Percentiles rank a stretch among this genome's conserved stretches.
Evolutionary conservation across 2,888 invertebrate species (phyloP).

Genomic region (Aspidapion aeneum): DNA sequence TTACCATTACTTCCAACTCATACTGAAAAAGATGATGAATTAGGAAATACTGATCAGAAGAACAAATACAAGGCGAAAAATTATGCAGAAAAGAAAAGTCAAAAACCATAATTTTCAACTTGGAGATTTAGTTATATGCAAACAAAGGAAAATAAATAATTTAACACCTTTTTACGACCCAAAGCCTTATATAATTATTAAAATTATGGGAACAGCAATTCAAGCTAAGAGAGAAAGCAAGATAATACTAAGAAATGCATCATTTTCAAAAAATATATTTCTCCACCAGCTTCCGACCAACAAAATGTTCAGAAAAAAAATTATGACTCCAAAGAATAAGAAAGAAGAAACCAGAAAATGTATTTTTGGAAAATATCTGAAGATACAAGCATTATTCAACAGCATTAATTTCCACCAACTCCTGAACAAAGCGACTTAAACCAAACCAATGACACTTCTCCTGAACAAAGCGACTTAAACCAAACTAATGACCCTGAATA

Average conservation of each 20-base stretch:
- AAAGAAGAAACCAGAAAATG: too few relatives aligned
- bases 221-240: conserved; percentile 2
- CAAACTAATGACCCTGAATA: too few relatives aligned
- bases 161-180: conserved; percentile 9
- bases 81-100: background rate
- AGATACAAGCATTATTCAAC: too few relatives aligned
- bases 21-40: background rate
- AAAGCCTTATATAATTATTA: conserved; percentile 10
- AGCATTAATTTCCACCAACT: too few relatives aligned
- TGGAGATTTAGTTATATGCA: conserved; percentile 13
- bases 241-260: background rate
- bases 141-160: conserved; percentile 6
- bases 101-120: conserved; percentile 10
- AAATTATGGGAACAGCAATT: conserved; percentile 7
- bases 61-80: background rate
- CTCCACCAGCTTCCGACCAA: too few relatives aligned
- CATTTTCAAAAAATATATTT: conserved; percentile 11
- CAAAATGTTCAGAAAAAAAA: too few relatives aligned
- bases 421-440: too few relatives aligned
- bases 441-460: too few relatives aligned
- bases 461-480: too few relatives aligned
- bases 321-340: too few relatives aligned
- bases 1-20: background rate
- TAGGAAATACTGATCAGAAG: background rate
- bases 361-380: too few relatives aligned